Evolutionary conservation across 2,797 vertebrate genomes (phyloP), one percentile per base, ranked within the genome.

Genomic region (Protonibea diacanthus): DNA sequence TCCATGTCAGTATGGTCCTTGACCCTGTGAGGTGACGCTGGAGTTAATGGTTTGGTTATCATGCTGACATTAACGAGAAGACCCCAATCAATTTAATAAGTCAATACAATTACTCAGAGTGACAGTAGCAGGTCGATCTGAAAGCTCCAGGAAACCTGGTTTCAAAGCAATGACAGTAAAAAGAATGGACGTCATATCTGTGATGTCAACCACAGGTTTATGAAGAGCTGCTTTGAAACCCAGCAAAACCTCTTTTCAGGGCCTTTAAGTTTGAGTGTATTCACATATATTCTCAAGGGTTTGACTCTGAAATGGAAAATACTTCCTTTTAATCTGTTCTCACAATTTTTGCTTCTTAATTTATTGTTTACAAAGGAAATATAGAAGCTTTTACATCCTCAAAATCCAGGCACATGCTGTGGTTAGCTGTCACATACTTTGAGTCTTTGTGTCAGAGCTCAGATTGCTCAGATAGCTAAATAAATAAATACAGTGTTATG

Each of bases 21-120:
- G 73, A 89, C 70, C 69, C 74, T 29, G 25, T 65, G 49, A 78
- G 77, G 57, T 27, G 72, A 73, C 5, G 8, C 38, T 3, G 1
- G 5, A 60, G 21, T 69, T 13, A 60, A 83, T 49, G 62, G 40
- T 73, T 73, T 51, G 23, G 57, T 68, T 71, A 21, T 55, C 42
- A 42, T 17, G 64, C 56, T 65, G 49, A 84, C 51, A 51, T 76
- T 18, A 11, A 62, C 29, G 58, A 77, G 44, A 27, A 29, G 65
- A 72, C 56, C 17, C 20, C 67, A 15, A 52, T 73, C 42, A 40
- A 70, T 68, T 42, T 18, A 64, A 5, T 55, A 56, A 38, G 20
- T 85, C 57, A 25, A 55, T 81, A n/a, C 45, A 17, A 72, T 74
- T 17, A 23, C 21, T 80, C 70, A 62, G 6, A 25, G 40, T 45